phyloP scores from a whole-genome alignment of 2,113 vertebrate species.

The Tragelaphus buxtoni region DNA sequence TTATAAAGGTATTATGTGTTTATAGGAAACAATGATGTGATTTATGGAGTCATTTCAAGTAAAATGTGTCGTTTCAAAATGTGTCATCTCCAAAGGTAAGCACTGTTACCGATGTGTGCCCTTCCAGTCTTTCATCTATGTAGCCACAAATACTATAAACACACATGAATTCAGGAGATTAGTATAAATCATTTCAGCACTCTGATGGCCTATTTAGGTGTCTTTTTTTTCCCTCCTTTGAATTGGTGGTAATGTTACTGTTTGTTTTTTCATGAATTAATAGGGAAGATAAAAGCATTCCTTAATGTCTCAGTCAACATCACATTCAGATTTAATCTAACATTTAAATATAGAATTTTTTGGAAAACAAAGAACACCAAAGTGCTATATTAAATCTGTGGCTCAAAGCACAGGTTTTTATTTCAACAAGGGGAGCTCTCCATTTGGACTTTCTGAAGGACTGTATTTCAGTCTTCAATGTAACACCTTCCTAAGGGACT shows the following conservation, averaged over 20 bases:
- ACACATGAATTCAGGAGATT: neutral
- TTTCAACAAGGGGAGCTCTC: neutral
- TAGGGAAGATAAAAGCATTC: neutral
- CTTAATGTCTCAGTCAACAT: neutral
- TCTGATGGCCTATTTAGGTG: neutral
- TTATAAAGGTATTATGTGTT: neutral
- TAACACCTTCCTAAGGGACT: neutral
- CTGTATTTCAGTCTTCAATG: neutral
- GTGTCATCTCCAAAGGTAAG: neutral
- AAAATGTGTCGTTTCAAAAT: neutral
- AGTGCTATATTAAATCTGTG: neutral
- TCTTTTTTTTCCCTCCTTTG: neutral
- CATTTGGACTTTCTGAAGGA: neutral
- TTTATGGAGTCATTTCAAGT: neutral
- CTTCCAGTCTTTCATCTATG: neutral
- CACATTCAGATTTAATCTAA: neutral
- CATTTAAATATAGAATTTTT: neutral
- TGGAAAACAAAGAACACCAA: neutral
- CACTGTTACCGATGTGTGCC: neutral
- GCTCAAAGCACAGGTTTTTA: neutral
- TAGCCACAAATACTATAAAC: neutral
- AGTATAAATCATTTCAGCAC: neutral
- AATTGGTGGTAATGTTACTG: neutral
- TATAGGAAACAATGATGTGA: neutral
- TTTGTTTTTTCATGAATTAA: neutral